Evolutionary conservation across 2,797 vertebrate species (phyloP), one percentile per base, ranked within the genome.

Genomic region (Myotis daubentonii): DNA sequence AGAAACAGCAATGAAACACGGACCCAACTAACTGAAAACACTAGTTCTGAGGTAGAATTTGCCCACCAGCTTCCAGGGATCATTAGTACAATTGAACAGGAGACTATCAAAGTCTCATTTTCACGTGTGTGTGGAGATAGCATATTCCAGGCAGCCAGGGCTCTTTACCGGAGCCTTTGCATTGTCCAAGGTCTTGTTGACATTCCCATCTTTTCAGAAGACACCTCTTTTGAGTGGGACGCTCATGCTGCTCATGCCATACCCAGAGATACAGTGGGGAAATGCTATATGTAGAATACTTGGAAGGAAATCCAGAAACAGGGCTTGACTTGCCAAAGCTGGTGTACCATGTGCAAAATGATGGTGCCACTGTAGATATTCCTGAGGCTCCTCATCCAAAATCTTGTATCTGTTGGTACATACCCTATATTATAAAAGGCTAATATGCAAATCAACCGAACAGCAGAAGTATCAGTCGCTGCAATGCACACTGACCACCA

Each of bases 141-240:
- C 79, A 88, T 99, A 60, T 98, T 97, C 89, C 98, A 98, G 6
- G 99, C 98, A 0, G 99, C 99, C 0, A 99, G 99, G 47, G 99
- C 99, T 0, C 99, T 99, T 17, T 99, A 98, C 97, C 99, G 99
- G 98, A 98, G 99, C 96, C 98, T 99, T 51, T 99, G 99, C 41
- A 99, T 99, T 33, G 98, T 99, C 33, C 98, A 98, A 95, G 99
- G 98, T 91, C 98, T 99, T 33, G 98, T 98, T 6, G 99, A 99
- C 30, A 96, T 98, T 78, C 99, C 99, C 47, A 97, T 99, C 72
- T 98, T 99, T 86, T 99, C 99, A 1, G 99, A 99, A 95, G 99
- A 99, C 11, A 99, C 98, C 97, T 99, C 99, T 9, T 99, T 98
- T 74, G 99, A 99, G 94, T 99, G 99, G 99, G 99, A 99, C 98